Percentiles rank a stretch among this genome's conserved stretches.
These are phyloP conservation scores for Astyanax mexicanus DNA, from an alignment of 2,797 vertebrate species.

Conservation along the genomic window DNA sequence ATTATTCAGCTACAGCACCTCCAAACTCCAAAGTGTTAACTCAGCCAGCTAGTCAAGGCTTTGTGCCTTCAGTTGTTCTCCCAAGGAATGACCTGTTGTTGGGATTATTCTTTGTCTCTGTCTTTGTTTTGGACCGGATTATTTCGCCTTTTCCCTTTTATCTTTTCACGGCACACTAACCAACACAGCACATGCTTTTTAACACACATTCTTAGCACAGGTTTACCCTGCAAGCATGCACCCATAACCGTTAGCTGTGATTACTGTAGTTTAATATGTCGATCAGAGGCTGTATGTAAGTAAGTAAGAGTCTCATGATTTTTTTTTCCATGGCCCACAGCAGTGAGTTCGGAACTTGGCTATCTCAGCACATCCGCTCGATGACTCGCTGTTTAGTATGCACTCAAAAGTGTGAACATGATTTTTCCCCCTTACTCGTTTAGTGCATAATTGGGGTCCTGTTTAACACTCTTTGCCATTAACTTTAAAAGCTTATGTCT, in stretches of 20 bases:
- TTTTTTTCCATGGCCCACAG: constrained; percentile 51
- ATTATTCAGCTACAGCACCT: too few relatives aligned
- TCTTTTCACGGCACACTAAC: background rate
- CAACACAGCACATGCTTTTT: background rate
- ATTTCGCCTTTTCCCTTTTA: too few relatives aligned
- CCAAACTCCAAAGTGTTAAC: too few relatives aligned
- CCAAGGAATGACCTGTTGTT: background rate
- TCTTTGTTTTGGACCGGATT: background rate
- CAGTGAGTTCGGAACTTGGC: constrained; percentile 29
- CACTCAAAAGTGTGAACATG: background rate
- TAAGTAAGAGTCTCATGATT: constrained; percentile 42
- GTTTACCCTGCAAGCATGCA: background rate
- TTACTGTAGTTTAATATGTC: constrained; percentile 1
- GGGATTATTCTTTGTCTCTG: constrained; percentile 2
- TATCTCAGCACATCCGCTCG: constrained; percentile 75
- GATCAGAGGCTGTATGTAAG: too few relatives aligned
- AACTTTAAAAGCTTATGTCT: background rate
- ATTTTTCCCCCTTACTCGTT: background rate
- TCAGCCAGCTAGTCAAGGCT: too few relatives aligned
- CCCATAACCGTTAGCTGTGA: background rate
- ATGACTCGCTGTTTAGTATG: constrained; percentile 69
- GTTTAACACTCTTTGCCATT: background rate
- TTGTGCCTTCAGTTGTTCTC: background rate
- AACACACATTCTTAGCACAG: background rate
- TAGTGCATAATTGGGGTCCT: background rate